Base-by-base conservation (phyloP, 1,140 invertebrate species). In the Polypedilum pembai region DNA sequence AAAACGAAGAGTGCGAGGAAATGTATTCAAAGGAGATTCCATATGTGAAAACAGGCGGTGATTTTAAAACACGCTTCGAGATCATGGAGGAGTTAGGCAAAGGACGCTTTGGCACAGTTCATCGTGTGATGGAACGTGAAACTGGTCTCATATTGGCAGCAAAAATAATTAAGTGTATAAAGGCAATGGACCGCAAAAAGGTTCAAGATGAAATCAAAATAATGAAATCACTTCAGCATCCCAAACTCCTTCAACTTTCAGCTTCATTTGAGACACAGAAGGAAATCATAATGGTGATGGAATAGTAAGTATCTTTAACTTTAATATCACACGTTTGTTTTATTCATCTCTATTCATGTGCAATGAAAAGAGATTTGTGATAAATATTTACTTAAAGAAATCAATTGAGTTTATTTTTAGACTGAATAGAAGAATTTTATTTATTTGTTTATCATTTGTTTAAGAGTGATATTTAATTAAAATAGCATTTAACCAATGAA, bases 231-330 rank as follows among this genome's bases (percentile, higher is more conserved):
- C 83, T 98, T 66, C 86, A 89, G 69, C 96, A 98, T 85, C 93
- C 94, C 0, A 96, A 95, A 81, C 85, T 98, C 0, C 85, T 98
- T 4, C 91, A 94, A 79, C 82, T 99, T 17, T 87, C 90, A 2
- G 94, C 94, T 56, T 94, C 94, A 21, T 98, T 91, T 80, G 93
- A 96, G 77, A 90, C 88, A 78, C 87, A 89, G 15, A 87, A 90
- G 76, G 94, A 98, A 83, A 92, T 95, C 80, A 88, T 95, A 40
- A 91, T 98, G 85, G 88, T 98, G 20, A 94, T 94, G 79, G 95
- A 98, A 87, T 96, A 94, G 95, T 97, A 86, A 91, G 93, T 90
- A 75, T 8, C n/a, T 56, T 33, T 33, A 33, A 33, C 24, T 33
- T 33, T 33, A 33, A 33, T 33, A 33, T 33, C 24, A 33, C 2